Conservation (phyloP, 2,888 invertebrate genomes). For the Drosophila lacicola region DNA sequence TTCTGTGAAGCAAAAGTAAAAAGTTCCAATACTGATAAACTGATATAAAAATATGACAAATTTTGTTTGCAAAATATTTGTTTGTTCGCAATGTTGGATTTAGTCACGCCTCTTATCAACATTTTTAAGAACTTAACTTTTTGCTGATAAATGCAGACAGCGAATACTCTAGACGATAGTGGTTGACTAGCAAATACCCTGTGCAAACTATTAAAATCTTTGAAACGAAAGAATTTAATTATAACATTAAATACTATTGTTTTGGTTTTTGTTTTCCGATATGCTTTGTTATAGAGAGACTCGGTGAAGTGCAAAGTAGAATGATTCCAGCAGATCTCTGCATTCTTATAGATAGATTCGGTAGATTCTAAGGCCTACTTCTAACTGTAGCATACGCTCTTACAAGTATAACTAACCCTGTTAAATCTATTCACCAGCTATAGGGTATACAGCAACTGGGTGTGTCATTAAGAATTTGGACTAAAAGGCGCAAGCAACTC, state of each 20-base stretch:
- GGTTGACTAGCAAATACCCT: not conserved
- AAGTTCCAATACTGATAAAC: slow-evolving; percentile 14
- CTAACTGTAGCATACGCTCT: not conserved
- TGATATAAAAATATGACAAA: slow-evolving; percentile 9
- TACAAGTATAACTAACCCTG: not conserved
- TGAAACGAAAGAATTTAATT: not conserved
- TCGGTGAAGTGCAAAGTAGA: not conserved
- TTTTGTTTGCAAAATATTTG: slow-evolving; percentile 10
- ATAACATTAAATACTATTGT: no score
- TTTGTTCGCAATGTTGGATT: slow-evolving; percentile 10
- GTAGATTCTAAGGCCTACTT: not conserved
- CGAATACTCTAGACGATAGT: not conserved
- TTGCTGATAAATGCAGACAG: slow-evolving; percentile 21
- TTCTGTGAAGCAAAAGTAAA: slow-evolving; percentile 2
- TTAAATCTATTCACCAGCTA: not conserved
- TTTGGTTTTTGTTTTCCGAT: no score
- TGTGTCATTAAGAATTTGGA: not conserved
- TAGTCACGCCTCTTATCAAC: slow-evolving; percentile 27
- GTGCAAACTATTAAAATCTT: not conserved
- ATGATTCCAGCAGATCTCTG: not conserved
- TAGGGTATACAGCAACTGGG: slow-evolving; percentile 4
- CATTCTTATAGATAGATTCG: not conserved
- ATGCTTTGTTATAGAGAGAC: not conserved
- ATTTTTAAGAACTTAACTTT: not conserved
- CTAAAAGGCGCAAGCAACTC: not conserved